A percentile compares a stretch with the other conserved stretches of the same genome.
Evolutionary conservation across 2,888 invertebrate genomes (phyloP).

Genomic region (Diarsia rubi): DNA sequence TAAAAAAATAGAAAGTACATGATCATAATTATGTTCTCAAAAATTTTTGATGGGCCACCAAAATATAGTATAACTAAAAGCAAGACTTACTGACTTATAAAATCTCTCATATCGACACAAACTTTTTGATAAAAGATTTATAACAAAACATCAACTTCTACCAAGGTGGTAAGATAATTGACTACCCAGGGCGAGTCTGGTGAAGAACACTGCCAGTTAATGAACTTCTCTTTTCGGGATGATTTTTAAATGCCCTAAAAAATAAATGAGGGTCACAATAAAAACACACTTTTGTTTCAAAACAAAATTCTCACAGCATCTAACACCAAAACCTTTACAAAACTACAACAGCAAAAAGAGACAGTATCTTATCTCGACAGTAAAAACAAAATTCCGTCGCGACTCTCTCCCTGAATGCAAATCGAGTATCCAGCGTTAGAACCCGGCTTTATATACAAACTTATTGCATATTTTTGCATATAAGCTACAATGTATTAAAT

Average conservation of each 20-base stretch:
- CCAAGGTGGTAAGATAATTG: not conserved
- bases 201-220: not conserved
- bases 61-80: no score
- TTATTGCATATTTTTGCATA: constrained; percentile 70
- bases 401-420: constrained; percentile 72
- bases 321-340: constrained; percentile 32
- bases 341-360: constrained; percentile 60
- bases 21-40: not conserved
- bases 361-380: constrained; percentile 73
- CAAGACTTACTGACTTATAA: no score
- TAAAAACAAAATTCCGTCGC: constrained; percentile 74
- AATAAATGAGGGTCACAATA: not conserved
- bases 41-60: not conserved
- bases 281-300: not conserved
- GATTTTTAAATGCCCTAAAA: not conserved
- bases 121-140: not conserved
- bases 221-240: no score
- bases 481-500: constrained; percentile 62
- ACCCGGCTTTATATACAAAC: constrained; percentile 65
- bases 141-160: not conserved
- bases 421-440: constrained; percentile 66
- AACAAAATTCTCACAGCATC: not conserved
- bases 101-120: not conserved
- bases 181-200: no score
- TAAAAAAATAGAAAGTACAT: not conserved